Evolutionary conservation across 2,797 vertebrate genomes (phyloP).

Genomic region (Phoeniculus purpureus): DNA sequence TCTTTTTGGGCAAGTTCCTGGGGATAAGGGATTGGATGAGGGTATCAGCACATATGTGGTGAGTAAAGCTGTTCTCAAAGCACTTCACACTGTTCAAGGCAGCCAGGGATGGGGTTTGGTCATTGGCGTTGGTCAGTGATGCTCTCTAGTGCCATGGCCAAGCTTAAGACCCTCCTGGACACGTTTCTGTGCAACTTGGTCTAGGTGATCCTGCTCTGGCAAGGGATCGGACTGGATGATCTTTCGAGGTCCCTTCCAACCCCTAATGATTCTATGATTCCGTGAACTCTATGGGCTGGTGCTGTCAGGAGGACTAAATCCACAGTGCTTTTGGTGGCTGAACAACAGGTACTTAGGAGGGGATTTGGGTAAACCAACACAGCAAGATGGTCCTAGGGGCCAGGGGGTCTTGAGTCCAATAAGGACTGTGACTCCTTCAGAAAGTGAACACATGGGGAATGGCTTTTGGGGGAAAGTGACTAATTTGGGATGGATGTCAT

Average conservation of each 20-base stretch:
- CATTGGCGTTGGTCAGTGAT: neutral
- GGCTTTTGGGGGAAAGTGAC: neutral
- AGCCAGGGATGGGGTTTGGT: neutral
- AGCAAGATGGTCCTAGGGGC: neutral
- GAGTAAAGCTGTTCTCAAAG: constrained; percentile 32
- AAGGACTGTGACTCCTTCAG: neutral
- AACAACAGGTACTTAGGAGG: neutral
- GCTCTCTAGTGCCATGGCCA: accelerated
- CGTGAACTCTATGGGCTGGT: accelerated
- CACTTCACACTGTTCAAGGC: neutral
- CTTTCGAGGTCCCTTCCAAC: no score
- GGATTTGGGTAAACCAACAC: neutral
- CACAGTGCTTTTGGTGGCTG: neutral
- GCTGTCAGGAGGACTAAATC: neutral
- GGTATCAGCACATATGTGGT: neutral
- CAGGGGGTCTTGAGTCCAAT: no score
- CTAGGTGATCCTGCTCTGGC: no score
- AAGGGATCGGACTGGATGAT: no score
- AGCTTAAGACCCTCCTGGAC: no score
- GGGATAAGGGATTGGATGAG: constrained; percentile 15
- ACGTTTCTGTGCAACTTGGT: no score
- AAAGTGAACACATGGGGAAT: accelerated
- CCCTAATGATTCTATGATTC: no score
- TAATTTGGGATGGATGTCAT: accelerated
- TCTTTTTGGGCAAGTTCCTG: constrained; percentile 41